phyloP scores from a whole-genome alignment of 2,113 vertebrate genomes.

The Microcebus lehilahytsara region DNA sequence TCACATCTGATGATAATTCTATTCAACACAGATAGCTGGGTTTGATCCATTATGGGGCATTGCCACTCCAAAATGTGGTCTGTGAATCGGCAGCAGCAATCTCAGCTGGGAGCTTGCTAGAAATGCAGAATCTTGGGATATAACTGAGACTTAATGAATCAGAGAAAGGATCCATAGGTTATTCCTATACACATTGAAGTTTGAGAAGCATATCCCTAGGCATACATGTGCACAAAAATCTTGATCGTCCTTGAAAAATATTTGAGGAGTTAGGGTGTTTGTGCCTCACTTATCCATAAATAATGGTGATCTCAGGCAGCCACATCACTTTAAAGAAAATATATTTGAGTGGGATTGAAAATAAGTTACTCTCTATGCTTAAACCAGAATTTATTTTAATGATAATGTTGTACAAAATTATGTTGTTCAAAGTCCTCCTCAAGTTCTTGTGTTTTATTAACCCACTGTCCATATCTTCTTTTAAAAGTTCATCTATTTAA shows the following conservation, averaged over 20 bases:
- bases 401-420: neutral
- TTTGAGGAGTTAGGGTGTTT: neutral
- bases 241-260: neutral
- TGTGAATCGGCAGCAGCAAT: neutral
- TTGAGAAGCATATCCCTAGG: neutral
- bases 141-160: neutral
- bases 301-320: neutral
- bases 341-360: neutral
- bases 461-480: neutral
- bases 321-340: neutral
- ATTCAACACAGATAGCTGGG: neutral
- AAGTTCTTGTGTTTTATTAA: conserved; percentile 33
- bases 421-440: neutral
- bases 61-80: neutral
- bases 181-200: neutral
- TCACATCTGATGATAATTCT: neutral
- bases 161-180: neutral
- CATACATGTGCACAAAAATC: neutral
- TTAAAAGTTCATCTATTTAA: conserved; percentile 37
- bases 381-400: neutral
- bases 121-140: neutral
- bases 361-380: neutral
- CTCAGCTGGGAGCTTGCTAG: neutral
- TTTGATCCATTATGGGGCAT: neutral
- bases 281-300: neutral